These are phyloP conservation scores for Drosophila nebulosa DNA, from an alignment of 1,140 invertebrate species.

Conservation along the genomic window DNA sequence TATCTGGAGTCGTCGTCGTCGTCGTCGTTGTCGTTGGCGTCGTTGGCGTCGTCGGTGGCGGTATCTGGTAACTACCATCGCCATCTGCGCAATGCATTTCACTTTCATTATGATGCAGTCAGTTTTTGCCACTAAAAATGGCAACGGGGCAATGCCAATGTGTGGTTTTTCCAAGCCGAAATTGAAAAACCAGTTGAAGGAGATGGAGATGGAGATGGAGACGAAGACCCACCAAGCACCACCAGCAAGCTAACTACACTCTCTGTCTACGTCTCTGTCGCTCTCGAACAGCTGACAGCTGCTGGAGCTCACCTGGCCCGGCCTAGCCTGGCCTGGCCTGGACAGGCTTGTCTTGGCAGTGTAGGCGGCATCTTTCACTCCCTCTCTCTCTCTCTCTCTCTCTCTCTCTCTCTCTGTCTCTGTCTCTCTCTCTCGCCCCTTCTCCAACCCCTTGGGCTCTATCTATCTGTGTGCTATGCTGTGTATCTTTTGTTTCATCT, in stretches of 20 bases:
- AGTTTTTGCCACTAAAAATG: constrained; percentile 78
- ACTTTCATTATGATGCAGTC: constrained; percentile 79
- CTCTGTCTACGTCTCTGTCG: too few relatives aligned
- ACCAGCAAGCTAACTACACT: too few relatives aligned
- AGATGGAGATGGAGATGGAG: too few relatives aligned
- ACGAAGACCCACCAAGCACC: constrained; percentile 26
- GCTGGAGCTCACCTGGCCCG: constrained; percentile 56
- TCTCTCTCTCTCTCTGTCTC: neutral
- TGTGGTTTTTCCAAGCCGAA: constrained; percentile 76
- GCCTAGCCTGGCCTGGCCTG: constrained; percentile 36
- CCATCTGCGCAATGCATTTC: constrained; percentile 77
- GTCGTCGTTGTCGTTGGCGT: neutral
- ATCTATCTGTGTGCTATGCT: neutral
- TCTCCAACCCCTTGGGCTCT: too few relatives aligned
- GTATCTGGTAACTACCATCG: constrained; percentile 64
- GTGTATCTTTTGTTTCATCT: constrained; percentile 49
- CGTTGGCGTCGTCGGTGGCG: neutral
- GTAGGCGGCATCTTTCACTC: constrained; percentile 36
- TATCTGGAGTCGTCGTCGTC: neutral
- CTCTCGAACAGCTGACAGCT: constrained; percentile 69
- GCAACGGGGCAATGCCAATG: constrained; percentile 68
- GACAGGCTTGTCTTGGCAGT: constrained; percentile 17
- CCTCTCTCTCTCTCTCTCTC: neutral
- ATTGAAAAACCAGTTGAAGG: constrained; percentile 75
- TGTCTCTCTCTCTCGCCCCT: constrained; percentile 29